These are phyloP conservation scores for Chroicocephalus ridibundus DNA, from an alignment of 2,113 vertebrate genomes.

Conservation along the genomic window DNA sequence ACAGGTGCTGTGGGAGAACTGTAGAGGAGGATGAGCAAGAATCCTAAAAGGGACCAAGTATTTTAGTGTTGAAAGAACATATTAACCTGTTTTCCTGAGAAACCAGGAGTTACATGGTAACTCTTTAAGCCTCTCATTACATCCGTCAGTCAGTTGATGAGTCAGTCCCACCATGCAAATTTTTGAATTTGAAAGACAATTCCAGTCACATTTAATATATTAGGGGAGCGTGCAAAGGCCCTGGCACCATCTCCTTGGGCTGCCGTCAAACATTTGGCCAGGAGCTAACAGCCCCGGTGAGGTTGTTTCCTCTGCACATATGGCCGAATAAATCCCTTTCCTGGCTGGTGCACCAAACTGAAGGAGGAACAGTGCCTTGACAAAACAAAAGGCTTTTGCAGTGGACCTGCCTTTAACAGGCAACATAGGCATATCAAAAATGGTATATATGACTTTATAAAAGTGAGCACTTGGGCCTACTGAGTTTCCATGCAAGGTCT, in stretches of 20 bases:
- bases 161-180: not conserved
- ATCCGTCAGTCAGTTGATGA: not conserved
- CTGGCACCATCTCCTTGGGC: not conserved
- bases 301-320: not conserved
- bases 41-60: not conserved
- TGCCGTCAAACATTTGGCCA: not conserved
- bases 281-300: not conserved
- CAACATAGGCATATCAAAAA: not conserved
- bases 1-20: not conserved
- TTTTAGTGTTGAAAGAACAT: not conserved
- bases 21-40: not conserved
- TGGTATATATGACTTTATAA: not conserved
- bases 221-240: not conserved
- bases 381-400: not conserved
- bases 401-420: not conserved
- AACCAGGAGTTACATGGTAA: not conserved
- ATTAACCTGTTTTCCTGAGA: not conserved
- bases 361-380: not conserved
- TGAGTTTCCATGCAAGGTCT: not conserved
- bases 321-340: not conserved
- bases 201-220: not conserved
- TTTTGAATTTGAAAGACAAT: not conserved
- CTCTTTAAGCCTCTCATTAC: not conserved
- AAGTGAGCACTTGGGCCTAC: not conserved
- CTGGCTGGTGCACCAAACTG: not conserved